Base-by-base conservation (phyloP, 2,888 invertebrate species). In the Myathropa florea region DNA sequence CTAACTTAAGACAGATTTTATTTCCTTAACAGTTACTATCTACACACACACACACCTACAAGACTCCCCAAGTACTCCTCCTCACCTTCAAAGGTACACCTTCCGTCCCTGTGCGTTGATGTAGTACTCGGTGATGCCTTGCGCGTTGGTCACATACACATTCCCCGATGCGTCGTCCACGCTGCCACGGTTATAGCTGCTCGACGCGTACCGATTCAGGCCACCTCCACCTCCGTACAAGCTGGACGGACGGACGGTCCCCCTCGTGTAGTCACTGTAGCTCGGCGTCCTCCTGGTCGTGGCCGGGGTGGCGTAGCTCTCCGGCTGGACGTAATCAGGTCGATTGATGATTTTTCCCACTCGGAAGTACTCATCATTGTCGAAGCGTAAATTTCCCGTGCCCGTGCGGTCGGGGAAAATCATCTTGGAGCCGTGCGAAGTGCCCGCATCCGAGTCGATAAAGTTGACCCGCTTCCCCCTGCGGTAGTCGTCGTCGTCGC, bases 321-420 rank as follows among this genome's bases (percentile, higher is more conserved):
- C 79, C 24, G 4, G 21, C 21, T 61, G 23, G 68, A 68, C 57
- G 65, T 83, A 76, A 75, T 90, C 89, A 89, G 91, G 91, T 57
- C 89, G 89, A 81, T 90, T 92, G 12, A 93, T 84, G 33, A 92
- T 92, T 89, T 91, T 91, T 0, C 91, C 92, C 18, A 89, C 89
- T 24, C 92, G 91, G 53, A 85, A 65, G 57, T 90, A 88, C 21
- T 88, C 88, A 7, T 91, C 90, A 23, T 91, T 91, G 90, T 93
- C 93, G 80, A 94, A 91, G 89, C 92, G 92, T 57, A 94, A 90
- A 89, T 94, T 93, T 53, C 93, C 94, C 3, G 94, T 94, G 65
- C 94, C 94, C 36, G 93, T 94, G 80, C 94, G 92, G 89, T 93
- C 93, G 3, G 94, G 94, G 88, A 94, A 94, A 63, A 94, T 92